A percentile compares a stretch with the other conserved stretches of the same genome.
phyloP scores from a whole-genome alignment of 1,140 invertebrate genomes.

The Anagrus nilaparvatae region DNA sequence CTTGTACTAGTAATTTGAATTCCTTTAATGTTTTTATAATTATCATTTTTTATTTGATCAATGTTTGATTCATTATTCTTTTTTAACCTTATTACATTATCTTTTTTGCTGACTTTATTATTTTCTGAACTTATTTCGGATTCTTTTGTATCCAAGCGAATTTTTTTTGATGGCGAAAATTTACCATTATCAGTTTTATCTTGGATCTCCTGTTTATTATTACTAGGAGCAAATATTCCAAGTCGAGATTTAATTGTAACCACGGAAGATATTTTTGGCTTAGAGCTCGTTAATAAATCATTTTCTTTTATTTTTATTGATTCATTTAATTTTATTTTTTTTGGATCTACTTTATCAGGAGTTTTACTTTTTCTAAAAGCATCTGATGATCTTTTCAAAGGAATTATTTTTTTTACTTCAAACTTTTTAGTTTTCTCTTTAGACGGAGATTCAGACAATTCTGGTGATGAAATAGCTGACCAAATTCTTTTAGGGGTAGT shows the following conservation, averaged over 20 bases:
- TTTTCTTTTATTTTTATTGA: constrained; percentile 29
- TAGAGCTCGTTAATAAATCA: too few species aligned
- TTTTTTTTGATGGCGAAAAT: constrained; percentile 3
- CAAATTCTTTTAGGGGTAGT: too few species aligned
- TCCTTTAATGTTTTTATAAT: constrained; percentile 16
- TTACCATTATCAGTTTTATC: constrained; percentile 4
- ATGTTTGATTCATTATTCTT: constrained; percentile 10
- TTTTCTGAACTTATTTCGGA: background rate
- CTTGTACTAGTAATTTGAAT: constrained; percentile 14
- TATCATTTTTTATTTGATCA: constrained; percentile 13
- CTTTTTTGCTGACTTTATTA: constrained; percentile 10
- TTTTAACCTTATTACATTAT: constrained; percentile 13
- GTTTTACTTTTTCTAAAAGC: too few species aligned
- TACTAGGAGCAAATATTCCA: constrained; percentile 21
- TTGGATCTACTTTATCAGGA: constrained; percentile 14
- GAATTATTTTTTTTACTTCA: constrained; percentile 1
- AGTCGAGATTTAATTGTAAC: constrained; percentile 35
- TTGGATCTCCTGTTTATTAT: constrained; percentile 29
- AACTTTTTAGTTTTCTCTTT: constrained; percentile 1
- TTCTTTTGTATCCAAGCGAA: constrained; percentile 1
- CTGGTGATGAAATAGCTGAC: background rate
- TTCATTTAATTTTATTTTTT: constrained; percentile 10
- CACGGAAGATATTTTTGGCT: constrained; percentile 35
- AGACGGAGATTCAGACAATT: background rate
- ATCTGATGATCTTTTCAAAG: constrained; percentile 5